Evolutionary conservation across 2,888 invertebrate species (phyloP), one percentile per base, ranked within the genome.

Genomic region (Synergus japonicus): DNA sequence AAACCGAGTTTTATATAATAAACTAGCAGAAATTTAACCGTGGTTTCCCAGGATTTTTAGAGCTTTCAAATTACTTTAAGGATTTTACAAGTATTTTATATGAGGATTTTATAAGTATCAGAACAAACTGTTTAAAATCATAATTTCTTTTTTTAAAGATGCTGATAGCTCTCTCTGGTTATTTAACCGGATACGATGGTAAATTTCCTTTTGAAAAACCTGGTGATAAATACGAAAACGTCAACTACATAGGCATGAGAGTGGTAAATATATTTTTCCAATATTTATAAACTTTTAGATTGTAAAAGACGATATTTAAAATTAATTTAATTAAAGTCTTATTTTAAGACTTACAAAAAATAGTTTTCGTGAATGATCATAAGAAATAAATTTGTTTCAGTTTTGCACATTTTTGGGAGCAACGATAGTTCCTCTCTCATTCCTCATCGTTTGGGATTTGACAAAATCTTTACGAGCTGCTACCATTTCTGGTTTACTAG

Each of bases 191-290:
- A 0, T 99, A 99, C 92, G 96, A 98, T 94, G 99, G 98, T 1
- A 97, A 94, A 82, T 99, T 97, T 94, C 95, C 97, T 0, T 99
- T 98, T 93, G 97, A 97, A 88, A 98, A 98, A 92, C 99, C 98
- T 1, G 98, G 98, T 1, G 98, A 98, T 92, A 97, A 97, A 91
- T 99, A 97, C 93, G 97, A 96, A 85, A 96, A 96, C 83, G 96
- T 96, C 0, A 95, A 94, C 83, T 98, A 98, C 91, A 93, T 98
- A 86, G 98, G 98, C 84, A 99, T 99, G 98, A 94, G 98, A 93
- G 93, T 97, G 88, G 97, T 97, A 93, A 95, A 95, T 93, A 83
- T 81, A 73, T 9, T 73, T 54, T 63, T 54, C 49, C 43, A 78
- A 43, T 69, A 41, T 37, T 76, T 58, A 3, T 1, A 54, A 41